These are phyloP conservation scores for Philonicus albiceps DNA, from an alignment of 2,888 invertebrate species.

Conservation along the genomic window DNA sequence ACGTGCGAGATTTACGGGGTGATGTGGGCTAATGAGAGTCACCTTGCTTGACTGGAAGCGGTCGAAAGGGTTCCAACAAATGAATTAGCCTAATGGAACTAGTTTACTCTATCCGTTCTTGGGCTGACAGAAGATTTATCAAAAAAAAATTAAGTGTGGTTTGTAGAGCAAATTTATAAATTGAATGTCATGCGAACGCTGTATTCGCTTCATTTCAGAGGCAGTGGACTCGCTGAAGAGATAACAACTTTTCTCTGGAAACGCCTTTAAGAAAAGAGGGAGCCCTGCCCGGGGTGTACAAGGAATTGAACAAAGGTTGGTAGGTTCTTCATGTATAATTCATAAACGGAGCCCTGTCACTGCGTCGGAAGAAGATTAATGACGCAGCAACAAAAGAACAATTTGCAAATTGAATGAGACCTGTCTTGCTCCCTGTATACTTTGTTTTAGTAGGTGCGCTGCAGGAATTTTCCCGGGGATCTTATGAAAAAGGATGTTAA, in stretches of 20 bases:
- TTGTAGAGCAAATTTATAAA: constrained; percentile 10
- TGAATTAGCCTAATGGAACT: constrained; percentile 7
- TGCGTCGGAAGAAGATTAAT: background rate
- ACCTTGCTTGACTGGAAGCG: background rate
- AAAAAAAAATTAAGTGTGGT: constrained; percentile 1
- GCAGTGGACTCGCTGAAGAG: background rate
- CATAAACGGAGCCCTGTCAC: background rate
- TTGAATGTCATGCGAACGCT: background rate
- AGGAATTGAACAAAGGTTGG: background rate
- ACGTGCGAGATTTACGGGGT: background rate
- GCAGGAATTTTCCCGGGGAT: background rate
- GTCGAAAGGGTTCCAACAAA: background rate
- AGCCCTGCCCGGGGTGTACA: background rate
- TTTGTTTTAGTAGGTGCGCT: background rate
- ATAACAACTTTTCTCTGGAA: background rate
- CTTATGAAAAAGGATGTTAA: background rate
- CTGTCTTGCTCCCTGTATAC: background rate
- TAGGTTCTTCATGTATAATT: background rate
- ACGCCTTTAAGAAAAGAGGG: background rate
- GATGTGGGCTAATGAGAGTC: background rate
- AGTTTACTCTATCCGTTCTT: background rate
- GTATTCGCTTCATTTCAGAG: background rate
- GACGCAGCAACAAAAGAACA: background rate
- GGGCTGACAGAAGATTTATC: constrained; percentile 12
- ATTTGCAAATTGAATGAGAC: background rate